These are phyloP conservation scores for Drosophila mercatorum DNA, from an alignment of 2,888 invertebrate species.

Conservation along the genomic window DNA sequence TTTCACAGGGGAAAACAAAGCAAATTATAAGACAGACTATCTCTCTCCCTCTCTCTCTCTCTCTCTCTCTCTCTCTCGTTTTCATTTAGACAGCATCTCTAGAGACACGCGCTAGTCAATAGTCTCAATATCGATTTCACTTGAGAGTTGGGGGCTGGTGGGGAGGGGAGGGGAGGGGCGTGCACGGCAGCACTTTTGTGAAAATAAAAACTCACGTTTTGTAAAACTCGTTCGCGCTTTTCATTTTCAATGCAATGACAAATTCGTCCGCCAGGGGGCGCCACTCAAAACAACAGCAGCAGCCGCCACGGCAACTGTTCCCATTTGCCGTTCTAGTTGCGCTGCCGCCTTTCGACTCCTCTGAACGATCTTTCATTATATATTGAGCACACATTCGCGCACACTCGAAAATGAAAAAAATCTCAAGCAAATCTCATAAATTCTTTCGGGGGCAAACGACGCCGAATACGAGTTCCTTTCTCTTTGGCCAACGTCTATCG, in stretches of 20 bases:
- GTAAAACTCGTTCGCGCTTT: constrained; percentile 70
- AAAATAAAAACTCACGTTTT: constrained; percentile 53
- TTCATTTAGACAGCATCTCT: not conserved
- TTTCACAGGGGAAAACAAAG: constrained; percentile 68
- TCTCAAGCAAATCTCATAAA: constrained; percentile 63
- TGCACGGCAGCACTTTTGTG: not conserved
- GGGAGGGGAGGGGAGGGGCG: not conserved
- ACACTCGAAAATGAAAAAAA: constrained; percentile 36
- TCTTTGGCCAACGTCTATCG: constrained; percentile 52
- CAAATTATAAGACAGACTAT: constrained; percentile 48
- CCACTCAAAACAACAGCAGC: constrained; percentile 24
- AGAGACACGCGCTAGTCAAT: constrained; percentile 42
- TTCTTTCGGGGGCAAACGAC: constrained; percentile 63
- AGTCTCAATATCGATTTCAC: constrained; percentile 73
- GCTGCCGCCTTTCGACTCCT: constrained; percentile 44
- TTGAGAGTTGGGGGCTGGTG: constrained; percentile 28
- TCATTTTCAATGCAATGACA: constrained; percentile 77
- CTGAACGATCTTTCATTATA: constrained; percentile 51
- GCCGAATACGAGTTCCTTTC: constrained; percentile 67
- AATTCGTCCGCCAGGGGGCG: constrained; percentile 59
- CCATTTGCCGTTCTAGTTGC: constrained; percentile 61
- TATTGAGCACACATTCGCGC: constrained; percentile 38
- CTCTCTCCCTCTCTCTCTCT: not conserved
- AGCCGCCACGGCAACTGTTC: constrained; percentile 45
- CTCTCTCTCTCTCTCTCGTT: no score